Evolutionary conservation across 2,888 invertebrate genomes (phyloP), one percentile per base, ranked within the genome.

Genomic region (Drosophila paramelanica): DNA sequence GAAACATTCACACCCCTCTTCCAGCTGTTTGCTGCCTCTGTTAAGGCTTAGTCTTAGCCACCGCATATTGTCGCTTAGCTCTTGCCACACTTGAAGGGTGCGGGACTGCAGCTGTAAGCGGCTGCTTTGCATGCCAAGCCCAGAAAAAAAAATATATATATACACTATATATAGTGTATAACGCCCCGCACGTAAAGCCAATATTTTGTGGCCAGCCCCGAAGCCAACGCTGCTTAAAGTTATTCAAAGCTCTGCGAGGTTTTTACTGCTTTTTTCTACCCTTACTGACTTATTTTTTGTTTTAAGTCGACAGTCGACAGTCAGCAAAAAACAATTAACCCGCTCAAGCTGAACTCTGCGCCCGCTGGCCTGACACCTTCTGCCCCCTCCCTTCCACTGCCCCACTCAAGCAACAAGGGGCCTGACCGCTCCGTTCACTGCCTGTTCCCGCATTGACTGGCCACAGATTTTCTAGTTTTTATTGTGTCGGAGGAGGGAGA

Each of bases 291-390:
- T 65, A 43, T 25, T 51, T 45, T 50, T 52, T 60, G 36, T 60
- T 56, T 61, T 57, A 67, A 68, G 53, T 57, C 56, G 52, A 66
- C 69, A 73, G 80, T 81, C 86, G 52, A 66, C 69, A 78, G 80
- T 81, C 86, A 73, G 86, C 86, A 81, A 78, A 82, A 82, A 88
- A 81, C 79, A 77, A 73, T 85, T 88, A 81, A 82, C 84, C 67
- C 81, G 64, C 68, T 68, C 59, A 66, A 57, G 66, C 66, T 73
- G 60, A 77, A 66, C 65, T 66, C 50, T 46, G 46, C 64, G 38
- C 14, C 11, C 23, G 14, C 17, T 23, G 17, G 5, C 13, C 45
- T 33, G 36, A 13, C 36, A 36, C n/a, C 10, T 5, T 8, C 5
- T 33, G 25, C 49, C 39, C 38, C 20, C 8, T 27, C 36, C 25